These are phyloP conservation scores for Cryptus viduatorius DNA, from an alignment of 2,888 invertebrate species.

Conservation along the genomic window DNA sequence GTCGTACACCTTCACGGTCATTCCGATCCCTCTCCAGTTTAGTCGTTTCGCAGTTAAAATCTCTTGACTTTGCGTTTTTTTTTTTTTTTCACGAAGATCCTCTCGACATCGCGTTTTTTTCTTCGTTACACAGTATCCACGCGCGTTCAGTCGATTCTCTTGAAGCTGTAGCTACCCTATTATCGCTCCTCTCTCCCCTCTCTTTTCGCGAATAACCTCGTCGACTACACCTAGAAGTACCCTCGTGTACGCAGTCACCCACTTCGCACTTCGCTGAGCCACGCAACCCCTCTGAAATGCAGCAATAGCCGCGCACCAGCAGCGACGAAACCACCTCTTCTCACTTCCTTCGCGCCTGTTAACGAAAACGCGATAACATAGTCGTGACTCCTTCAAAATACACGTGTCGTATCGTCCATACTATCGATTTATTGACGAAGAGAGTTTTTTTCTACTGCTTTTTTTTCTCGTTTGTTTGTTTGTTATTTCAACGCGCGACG, in stretches of 20 bases:
- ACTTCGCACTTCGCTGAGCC: conserved; percentile 51
- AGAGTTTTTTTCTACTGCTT: neutral
- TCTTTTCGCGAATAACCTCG: conserved; percentile 1
- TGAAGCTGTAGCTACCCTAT: conserved; percentile 4
- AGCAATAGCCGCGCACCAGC: neutral
- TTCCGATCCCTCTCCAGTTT: neutral
- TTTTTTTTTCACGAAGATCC: neutral
- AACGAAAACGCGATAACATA: conserved; percentile 47
- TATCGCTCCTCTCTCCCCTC: conserved; percentile 1
- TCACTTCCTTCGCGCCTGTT: conserved; percentile 48
- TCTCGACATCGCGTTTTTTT: neutral
- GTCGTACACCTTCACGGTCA: conserved; percentile 40
- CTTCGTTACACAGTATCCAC: neutral
- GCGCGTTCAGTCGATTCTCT: neutral
- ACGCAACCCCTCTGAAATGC: conserved; percentile 9
- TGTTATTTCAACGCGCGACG: conserved; percentile 2
- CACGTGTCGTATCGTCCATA: conserved; percentile 4
- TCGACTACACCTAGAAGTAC: neutral
- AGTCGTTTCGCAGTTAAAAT: neutral
- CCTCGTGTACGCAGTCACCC: conserved; percentile 30
- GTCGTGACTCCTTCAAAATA: conserved; percentile 53
- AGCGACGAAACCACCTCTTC: conserved; percentile 43
- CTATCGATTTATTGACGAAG: conserved; percentile 30
- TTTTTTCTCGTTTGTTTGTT: neutral
- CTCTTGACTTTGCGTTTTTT: conserved; percentile 6